These are phyloP conservation scores for Murina feae DNA, from an alignment of 2,113 vertebrate species.

Conservation along the genomic window DNA sequence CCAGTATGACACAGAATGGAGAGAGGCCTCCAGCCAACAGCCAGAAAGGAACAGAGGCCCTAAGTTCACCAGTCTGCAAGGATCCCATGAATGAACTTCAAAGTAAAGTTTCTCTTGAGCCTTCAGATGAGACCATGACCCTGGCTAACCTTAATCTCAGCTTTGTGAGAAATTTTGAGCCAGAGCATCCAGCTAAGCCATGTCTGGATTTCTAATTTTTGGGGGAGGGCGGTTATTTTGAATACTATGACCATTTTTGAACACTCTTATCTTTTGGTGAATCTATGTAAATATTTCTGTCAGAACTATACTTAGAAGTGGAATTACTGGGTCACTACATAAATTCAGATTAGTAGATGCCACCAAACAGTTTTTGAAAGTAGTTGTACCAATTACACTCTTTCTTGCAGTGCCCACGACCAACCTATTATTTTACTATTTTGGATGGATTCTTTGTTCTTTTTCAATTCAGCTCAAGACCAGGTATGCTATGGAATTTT, in stretches of 20 bases:
- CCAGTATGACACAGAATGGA: neutral
- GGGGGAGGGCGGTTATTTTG: neutral
- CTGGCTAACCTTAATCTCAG: neutral
- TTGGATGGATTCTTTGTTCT: neutral
- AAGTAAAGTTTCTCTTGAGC: neutral
- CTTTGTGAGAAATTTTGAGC: neutral
- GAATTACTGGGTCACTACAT: neutral
- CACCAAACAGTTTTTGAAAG: neutral
- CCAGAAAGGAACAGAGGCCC: neutral
- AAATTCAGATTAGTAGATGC: neutral
- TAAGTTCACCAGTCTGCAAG: fast-evolving
- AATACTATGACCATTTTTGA: neutral
- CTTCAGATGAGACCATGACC: neutral
- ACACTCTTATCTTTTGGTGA: neutral
- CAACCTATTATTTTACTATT: neutral
- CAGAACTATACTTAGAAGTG: neutral
- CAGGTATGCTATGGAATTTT: neutral
- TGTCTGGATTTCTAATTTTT: neutral
- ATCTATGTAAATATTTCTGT: neutral
- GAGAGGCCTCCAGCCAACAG: fast-evolving
- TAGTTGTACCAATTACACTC: neutral
- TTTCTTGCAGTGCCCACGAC: neutral
- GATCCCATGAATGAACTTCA: neutral
- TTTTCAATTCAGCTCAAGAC: neutral
- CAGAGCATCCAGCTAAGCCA: neutral